Percentiles rank a stretch among this genome's conserved stretches.
phyloP scores from a whole-genome alignment of 2,113 vertebrate genomes.

The Mastomys natalensis region DNA sequence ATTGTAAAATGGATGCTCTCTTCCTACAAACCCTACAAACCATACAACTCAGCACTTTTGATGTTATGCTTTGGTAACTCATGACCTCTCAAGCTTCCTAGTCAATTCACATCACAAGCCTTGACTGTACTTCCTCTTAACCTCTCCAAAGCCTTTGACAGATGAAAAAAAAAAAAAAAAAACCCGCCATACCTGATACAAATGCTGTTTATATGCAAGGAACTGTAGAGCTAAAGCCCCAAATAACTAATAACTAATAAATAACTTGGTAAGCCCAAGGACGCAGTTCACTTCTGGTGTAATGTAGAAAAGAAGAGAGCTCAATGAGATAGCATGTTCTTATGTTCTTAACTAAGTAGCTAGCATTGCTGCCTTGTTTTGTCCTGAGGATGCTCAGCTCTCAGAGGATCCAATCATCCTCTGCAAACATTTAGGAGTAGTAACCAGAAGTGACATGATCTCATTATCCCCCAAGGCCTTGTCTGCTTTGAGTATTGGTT shows the following conservation, averaged over 20 bases:
- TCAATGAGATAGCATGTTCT: background rate
- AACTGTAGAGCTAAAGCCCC: background rate
- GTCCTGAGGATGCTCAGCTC: background rate
- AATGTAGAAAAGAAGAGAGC: background rate
- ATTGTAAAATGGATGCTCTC: background rate
- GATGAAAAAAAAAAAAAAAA: background rate
- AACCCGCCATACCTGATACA: background rate
- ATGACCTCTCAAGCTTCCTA: background rate
- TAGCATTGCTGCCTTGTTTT: background rate
- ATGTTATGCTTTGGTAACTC: background rate
- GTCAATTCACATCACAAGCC: background rate
- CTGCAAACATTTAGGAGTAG: background rate
- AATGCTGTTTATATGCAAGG: background rate
- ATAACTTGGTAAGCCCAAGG: background rate
- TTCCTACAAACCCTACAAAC: background rate
- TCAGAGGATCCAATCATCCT: background rate
- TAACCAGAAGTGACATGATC: background rate
- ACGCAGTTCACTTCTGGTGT: background rate
- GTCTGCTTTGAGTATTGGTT: background rate
- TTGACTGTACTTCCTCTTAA: background rate
- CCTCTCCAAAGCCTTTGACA: background rate
- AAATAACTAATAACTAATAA: conserved; percentile 42
- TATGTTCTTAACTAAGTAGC: background rate
- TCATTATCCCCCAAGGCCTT: background rate
- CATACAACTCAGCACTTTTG: background rate